Percentiles rank a stretch among this genome's conserved stretches.
phyloP scores from a whole-genome alignment of 2,797 vertebrate species.

The Rhynchonycteris naso region DNA sequence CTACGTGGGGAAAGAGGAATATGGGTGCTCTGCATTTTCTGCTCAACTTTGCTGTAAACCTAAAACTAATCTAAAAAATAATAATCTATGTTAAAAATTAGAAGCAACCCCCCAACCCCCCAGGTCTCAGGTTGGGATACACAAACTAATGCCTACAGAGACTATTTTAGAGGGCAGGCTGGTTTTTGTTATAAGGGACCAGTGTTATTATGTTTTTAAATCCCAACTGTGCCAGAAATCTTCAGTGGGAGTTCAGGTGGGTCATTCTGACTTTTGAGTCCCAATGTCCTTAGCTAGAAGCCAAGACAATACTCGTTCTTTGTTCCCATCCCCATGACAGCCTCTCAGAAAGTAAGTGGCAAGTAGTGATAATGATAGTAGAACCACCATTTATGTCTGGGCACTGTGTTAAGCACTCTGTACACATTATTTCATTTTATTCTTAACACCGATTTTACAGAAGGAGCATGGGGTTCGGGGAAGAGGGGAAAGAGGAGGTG shows the following conservation, averaged over 20 bases:
- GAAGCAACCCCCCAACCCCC: not conserved
- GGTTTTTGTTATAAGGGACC: not conserved
- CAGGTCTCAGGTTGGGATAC: not conserved
- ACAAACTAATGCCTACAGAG: not conserved
- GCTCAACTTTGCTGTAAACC: not conserved
- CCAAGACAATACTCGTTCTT: not conserved
- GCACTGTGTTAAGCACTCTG: not conserved
- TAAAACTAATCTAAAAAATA: not conserved
- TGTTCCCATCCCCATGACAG: not conserved
- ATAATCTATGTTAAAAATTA: not conserved
- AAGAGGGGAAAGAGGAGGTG: no score
- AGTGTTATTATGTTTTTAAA: not conserved
- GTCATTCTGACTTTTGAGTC: not conserved
- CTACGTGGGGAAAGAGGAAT: rapidly evolving
- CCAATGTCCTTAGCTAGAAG: not conserved
- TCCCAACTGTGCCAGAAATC: not conserved
- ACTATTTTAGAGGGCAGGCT: not conserved
- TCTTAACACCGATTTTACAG: not conserved
- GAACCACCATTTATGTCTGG: not conserved
- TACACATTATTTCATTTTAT: not conserved
- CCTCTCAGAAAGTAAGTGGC: not conserved
- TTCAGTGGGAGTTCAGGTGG: not conserved
- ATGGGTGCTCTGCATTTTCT: not conserved
- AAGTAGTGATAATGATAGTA: not conserved
- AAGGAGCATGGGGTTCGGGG: not conserved